These are phyloP conservation scores for Magallana gigas DNA, from an alignment of 1,140 invertebrate genomes.

Conservation along the genomic window DNA sequence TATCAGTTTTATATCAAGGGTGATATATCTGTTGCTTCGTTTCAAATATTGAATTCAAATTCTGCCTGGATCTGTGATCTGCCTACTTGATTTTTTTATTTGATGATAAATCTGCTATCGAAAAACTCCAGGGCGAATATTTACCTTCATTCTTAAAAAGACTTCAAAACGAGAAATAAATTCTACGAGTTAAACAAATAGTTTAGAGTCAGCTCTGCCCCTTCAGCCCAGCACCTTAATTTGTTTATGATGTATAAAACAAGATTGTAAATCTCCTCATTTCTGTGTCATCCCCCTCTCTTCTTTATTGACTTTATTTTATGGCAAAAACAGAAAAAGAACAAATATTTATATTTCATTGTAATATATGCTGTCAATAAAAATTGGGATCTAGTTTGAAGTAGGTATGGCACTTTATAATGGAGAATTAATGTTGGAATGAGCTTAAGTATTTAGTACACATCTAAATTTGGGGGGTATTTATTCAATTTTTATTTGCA, in stretches of 20 bases:
- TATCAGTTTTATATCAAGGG: slow-evolving; percentile 12
- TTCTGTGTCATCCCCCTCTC: not conserved
- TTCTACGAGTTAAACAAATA: slow-evolving; percentile 24
- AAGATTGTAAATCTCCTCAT: slow-evolving; percentile 6
- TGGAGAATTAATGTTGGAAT: slow-evolving; percentile 42
- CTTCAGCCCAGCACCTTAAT: slow-evolving; percentile 4
- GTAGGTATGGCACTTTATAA: slow-evolving; percentile 35
- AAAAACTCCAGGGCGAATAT: not conserved
- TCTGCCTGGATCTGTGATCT: not conserved
- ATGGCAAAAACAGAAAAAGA: slow-evolving; percentile 41
- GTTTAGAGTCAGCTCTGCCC: not conserved
- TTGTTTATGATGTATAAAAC: slow-evolving; percentile 31
- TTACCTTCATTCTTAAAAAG: not conserved
- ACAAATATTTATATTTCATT: slow-evolving; percentile 42
- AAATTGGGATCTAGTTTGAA: slow-evolving; percentile 30
- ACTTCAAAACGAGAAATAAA: slow-evolving; percentile 34
- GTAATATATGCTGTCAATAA: slow-evolving; percentile 31
- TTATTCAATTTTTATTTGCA: slow-evolving; percentile 46
- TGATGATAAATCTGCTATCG: slow-evolving; percentile 35
- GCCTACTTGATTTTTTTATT: slow-evolving; percentile 33
- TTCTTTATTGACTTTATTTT: slow-evolving; percentile 35
- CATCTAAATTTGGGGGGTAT: slow-evolving; percentile 42
- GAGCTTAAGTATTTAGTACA: slow-evolving; percentile 42
- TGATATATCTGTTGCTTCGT: slow-evolving; percentile 28
- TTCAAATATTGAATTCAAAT: slow-evolving; percentile 40